Evolutionary conservation across 2,113 vertebrate genomes (phyloP), one percentile per base, ranked within the genome.

Genomic region (Gymnobelideus leadbeateri): DNA sequence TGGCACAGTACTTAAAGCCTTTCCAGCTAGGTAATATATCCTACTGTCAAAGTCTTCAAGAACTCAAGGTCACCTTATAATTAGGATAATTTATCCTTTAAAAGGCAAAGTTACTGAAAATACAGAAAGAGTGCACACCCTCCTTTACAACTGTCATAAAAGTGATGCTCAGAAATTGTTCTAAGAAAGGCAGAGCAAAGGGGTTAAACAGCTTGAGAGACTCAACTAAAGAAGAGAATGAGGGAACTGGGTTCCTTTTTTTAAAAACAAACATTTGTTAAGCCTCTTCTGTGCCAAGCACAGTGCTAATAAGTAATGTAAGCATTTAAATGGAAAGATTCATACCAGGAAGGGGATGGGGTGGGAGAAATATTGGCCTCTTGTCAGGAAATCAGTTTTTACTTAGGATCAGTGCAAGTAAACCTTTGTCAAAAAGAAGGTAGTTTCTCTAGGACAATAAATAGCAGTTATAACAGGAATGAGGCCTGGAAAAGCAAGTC

Each of bases 391-490:
- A 91, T 43, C 43, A 1, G 54, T 49, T 31, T 43, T 23, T 25
- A 49, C 51, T 21, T 19, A 53, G n/a, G 57, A 43, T 77, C 91
- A 55, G 55, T 1, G 19, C 2, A 53, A 51, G 51, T 91, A 23
- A 93, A 24, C 24, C 31, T 77, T 91, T 89, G 55, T 93, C 49
- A 53, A 43, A 28, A 95, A 52, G 49, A 55, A 77, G 68, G 55
- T 3, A n/a, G 61, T 51, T 94, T 57, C 91, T 84, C 91, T 84
- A 92, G 47, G 61, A 9, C 95, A 51, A 47, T 90, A 19, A 51
- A 49, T 3, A n/a, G 52, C 68, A 47, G 21, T 47, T 90, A 47
- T 92, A 43, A 26, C 94, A 51, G 50, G 49, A 92, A 61, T 31
- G 51, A 90, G 89, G 43, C n/a, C 23, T 91, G 91, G 51, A 57